Conservation (phyloP, 2,113 vertebrate genomes). For the Melospiza georgiana region DNA sequence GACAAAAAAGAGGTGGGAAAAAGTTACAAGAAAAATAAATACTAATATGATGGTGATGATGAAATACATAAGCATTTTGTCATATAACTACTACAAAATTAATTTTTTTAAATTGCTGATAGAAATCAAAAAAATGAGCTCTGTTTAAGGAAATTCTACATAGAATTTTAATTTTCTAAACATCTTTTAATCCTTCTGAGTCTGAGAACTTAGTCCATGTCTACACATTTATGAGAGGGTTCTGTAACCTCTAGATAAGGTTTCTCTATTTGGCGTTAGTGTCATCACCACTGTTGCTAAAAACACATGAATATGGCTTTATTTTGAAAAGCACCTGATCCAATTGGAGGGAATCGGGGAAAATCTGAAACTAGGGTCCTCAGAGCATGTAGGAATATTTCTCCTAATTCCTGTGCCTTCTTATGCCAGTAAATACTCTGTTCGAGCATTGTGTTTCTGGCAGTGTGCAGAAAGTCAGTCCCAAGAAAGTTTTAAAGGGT, state of each 20-base stretch:
- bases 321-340: background rate
- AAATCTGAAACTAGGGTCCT: background rate
- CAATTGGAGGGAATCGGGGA: background rate
- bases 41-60: accelerated
- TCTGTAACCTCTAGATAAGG: background rate
- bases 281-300: background rate
- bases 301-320: background rate
- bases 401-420: background rate
- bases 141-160: background rate
- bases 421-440: background rate
- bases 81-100: background rate
- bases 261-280: background rate
- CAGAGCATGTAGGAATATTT: background rate
- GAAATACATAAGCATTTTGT: background rate
- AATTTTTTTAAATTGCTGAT: background rate
- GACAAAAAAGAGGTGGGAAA: background rate
- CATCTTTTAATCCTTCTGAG: background rate
- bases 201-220: background rate
- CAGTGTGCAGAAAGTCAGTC: background rate
- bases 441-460: background rate
- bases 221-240: background rate
- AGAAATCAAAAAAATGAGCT: background rate
- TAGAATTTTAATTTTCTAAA: background rate
- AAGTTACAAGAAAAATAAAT: background rate
- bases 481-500: background rate